These are phyloP conservation scores for Chrysogorgia sp. DNA, from an alignment of 92 coral and sea anemone species.

Conservation along the genomic window DNA sequence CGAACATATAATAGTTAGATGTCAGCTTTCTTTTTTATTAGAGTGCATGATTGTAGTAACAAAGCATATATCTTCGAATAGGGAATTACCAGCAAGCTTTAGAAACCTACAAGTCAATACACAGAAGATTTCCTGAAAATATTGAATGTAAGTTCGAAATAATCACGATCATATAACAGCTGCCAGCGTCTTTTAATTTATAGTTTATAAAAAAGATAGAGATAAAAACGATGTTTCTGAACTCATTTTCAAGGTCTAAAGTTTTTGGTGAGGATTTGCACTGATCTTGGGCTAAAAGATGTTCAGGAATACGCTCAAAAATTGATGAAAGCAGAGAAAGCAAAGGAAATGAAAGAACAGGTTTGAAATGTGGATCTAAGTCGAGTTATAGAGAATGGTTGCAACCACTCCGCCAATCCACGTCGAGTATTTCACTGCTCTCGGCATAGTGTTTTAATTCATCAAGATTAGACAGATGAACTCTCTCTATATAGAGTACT, in stretches of 20 bases:
- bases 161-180: too few species aligned
- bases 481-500: too few species aligned
- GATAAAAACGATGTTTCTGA: neutral
- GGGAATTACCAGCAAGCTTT: conserved; percentile 98
- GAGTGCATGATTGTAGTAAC: too few species aligned
- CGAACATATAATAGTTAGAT: too few species aligned
- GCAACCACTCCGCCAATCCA: too few species aligned
- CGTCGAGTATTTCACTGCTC: too few species aligned
- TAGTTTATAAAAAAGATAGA: neutral
- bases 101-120: conserved; percentile 93
- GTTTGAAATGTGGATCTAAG: conserved; percentile 28
- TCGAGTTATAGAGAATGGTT: neutral
- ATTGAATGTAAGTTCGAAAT: conserved; percentile 91
- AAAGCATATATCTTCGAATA: too few species aligned
- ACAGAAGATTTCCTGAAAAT: conserved; percentile 90
- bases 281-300: conserved; percentile 95
- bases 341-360: conserved; percentile 95
- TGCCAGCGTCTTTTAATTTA: neutral
- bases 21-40: neutral
- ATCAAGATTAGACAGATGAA: too few species aligned
- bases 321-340: conserved; percentile 94
- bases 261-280: conserved; percentile 95
- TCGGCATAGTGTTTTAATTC: too few species aligned
- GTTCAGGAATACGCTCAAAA: conserved; percentile 98
- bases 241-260: conserved; percentile 80